Evolutionary conservation across 2,797 vertebrate species (phyloP), one percentile per base, ranked within the genome.

Genomic region (Siniperca undulata): DNA sequence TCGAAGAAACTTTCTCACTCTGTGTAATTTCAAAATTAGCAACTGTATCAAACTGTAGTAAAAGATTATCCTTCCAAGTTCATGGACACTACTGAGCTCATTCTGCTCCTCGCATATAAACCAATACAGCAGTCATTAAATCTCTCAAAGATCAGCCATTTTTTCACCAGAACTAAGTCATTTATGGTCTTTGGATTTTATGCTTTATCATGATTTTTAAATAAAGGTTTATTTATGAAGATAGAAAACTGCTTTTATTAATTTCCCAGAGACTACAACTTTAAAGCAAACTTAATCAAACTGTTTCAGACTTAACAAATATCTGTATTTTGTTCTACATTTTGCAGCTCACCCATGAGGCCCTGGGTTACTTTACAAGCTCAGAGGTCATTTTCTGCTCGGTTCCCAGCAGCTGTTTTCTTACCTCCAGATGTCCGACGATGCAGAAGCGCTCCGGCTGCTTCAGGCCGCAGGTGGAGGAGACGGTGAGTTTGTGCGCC

Each of bases 341-440:
- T 24, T 13, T 55, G n/a, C 55, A 48, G 55, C 11, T 53, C 22
- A 38, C 9, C 4, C 46, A 38, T 7, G 27, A 55, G 14, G 20
- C 3, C 7, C 50, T 17, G 36, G 17, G 4, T 17, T 44, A 44
- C 17, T 38, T 30, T 3, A 22, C 3, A 40, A 56, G 20, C 48
- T 42, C 27, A 48, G 24, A 46, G 17, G 17, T 59, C 7, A 12
- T 67, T 27, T 19, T 38, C 22, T 36, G 22, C n/a, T 3, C 30
- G 30, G 36, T 36, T 36, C 36, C 36, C 36, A 61, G 20, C 38
- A 46, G 22, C 40, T 65, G 5, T 36, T 53, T 65, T 36, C 75
- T 86, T 93, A 99, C 98, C 97, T 98, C 95, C 85, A 99, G 96
- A 86, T 97, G 97, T 86, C 97, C 98, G 30, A 99, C 96, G 50